Percentiles rank a stretch among this genome's conserved stretches.
Evolutionary conservation across 2,888 invertebrate species (phyloP).

Genomic region (Prosapia bicincta): DNA sequence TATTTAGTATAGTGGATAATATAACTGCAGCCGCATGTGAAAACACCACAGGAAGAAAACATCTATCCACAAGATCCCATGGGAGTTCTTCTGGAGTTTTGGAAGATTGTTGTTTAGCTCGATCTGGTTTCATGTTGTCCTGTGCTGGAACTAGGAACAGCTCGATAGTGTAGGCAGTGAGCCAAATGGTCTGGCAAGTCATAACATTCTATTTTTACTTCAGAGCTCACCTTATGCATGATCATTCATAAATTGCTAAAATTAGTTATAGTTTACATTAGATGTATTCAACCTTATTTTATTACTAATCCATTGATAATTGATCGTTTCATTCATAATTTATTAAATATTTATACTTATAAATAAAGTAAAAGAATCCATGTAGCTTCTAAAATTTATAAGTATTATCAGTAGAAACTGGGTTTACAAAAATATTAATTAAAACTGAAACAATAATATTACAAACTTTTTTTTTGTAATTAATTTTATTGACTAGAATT

Average conservation of each 20-base stretch:
- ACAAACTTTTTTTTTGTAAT: no score
- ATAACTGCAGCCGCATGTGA: slow-evolving; percentile 78
- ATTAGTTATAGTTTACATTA: background rate
- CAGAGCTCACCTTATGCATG: background rate
- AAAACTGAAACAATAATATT: no score
- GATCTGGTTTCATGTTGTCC: background rate
- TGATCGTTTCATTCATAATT: no score
- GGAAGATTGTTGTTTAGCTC: slow-evolving; percentile 2
- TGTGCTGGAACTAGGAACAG: background rate
- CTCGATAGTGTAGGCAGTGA: background rate
- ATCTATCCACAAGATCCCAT: slow-evolving; percentile 66
- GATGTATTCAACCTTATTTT: background rate
- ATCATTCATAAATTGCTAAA: background rate
- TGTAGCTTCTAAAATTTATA: no score
- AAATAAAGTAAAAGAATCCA: no score
- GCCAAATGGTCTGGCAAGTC: background rate
- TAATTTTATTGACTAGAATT: no score
- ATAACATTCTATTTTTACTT: background rate
- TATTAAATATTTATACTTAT: no score
- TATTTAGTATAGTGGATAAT: slow-evolving; percentile 66
- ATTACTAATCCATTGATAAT: no score
- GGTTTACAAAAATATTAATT: no score
- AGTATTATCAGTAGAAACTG: no score
- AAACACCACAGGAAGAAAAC: slow-evolving; percentile 71
- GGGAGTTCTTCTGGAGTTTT: slow-evolving; percentile 46